Conservation (phyloP, 2,797 vertebrate genomes). For the Takifugu ocellatus region DNA sequence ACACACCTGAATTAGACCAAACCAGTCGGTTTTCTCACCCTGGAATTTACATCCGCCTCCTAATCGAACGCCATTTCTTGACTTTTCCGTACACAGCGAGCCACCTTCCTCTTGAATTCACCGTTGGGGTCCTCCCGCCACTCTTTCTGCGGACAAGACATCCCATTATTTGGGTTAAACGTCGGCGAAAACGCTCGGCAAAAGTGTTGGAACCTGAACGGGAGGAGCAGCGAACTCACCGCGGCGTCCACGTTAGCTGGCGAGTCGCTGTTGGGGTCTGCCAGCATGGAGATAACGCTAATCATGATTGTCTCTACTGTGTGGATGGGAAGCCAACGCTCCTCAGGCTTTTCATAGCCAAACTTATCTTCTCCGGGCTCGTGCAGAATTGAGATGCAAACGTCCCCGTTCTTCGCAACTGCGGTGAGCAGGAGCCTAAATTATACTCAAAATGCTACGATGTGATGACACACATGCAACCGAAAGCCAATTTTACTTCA, state of each 20-base stretch:
- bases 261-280: slow-evolving; percentile 98
- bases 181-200: not conserved
- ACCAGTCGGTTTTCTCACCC: slow-evolving; percentile 53
- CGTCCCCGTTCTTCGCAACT: slow-evolving; percentile 99
- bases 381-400: slow-evolving; percentile 99
- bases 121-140: slow-evolving; percentile 83
- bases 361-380: slow-evolving; percentile 99
- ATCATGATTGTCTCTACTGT: slow-evolving; percentile 99
- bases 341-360: slow-evolving; percentile 98
- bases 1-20: not conserved
- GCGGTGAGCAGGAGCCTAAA: slow-evolving; percentile 22
- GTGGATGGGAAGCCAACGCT: slow-evolving; percentile 98
- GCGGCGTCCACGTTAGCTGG: slow-evolving; percentile 98
- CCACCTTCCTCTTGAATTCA: slow-evolving; percentile 82
- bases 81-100: slow-evolving; percentile 83
- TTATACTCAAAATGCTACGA: not conserved
- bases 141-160: slow-evolving; percentile 71
- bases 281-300: slow-evolving; percentile 99
- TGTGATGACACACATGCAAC: not conserved
- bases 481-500: too few species aligned
- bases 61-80: slow-evolving; percentile 83
- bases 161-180: not conserved
- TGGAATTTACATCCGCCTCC: slow-evolving; percentile 57
- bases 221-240: slow-evolving; percentile 72
- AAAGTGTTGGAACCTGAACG: not conserved